These are phyloP conservation scores for Rostratula benghalensis DNA, from an alignment of 2,113 vertebrate genomes.

Conservation along the genomic window DNA sequence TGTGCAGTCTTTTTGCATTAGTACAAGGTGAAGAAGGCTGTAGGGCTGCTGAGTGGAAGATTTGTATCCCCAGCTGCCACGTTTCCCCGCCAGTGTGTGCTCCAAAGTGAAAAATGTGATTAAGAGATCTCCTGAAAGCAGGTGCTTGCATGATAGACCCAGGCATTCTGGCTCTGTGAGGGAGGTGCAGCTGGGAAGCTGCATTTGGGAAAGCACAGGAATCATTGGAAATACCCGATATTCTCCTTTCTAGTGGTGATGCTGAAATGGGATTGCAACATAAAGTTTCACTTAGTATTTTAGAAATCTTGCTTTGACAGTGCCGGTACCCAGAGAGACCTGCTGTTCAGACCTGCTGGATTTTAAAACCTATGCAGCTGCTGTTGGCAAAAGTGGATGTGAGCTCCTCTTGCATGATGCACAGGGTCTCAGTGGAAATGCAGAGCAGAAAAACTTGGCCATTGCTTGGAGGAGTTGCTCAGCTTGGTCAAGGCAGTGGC, in stretches of 20 bases:
- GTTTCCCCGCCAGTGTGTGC: neutral
- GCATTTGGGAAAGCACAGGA: neutral
- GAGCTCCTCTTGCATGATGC: neutral
- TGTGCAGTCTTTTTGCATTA: neutral
- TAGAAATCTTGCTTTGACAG: neutral
- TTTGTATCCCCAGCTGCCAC: neutral
- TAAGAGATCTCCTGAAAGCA: neutral
- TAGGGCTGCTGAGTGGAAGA: neutral
- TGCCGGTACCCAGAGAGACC: neutral
- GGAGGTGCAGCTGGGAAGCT: too few relatives aligned
- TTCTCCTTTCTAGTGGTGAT: neutral
- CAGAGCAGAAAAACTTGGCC: neutral
- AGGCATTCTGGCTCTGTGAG: accelerated
- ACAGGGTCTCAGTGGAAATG: neutral
- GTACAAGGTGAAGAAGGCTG: neutral
- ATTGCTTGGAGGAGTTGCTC: neutral
- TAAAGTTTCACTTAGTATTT: neutral
- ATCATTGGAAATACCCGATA: neutral
- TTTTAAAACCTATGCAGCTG: neutral
- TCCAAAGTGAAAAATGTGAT: neutral
- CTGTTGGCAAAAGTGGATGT: neutral
- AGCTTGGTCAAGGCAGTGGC: neutral
- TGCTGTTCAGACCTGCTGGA: neutral
- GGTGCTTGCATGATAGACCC: neutral
- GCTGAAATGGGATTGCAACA: neutral